Evolutionary conservation across 1,140 invertebrate species (phyloP).

Genomic region (Drosophila grimshawi): DNA sequence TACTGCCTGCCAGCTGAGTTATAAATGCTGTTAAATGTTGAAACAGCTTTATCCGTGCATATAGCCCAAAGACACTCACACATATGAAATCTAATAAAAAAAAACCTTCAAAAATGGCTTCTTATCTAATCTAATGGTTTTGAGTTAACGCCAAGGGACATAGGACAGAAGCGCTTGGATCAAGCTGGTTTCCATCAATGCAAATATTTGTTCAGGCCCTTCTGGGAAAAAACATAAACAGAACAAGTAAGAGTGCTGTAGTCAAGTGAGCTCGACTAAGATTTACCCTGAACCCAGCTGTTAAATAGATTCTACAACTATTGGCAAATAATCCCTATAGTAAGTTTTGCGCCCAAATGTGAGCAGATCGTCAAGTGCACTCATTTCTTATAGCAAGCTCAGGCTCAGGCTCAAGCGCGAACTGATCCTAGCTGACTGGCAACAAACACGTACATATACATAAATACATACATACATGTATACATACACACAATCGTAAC

Average conservation of each 20-base stretch:
- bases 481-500: too few relatives aligned
- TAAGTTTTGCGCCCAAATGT: too few relatives aligned
- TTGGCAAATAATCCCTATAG: too few relatives aligned
- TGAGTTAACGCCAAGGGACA: conserved; percentile 16
- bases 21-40: conserved; percentile 31
- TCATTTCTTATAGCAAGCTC: too few relatives aligned
- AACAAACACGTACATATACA: too few relatives aligned
- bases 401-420: too few relatives aligned
- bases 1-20: conserved; percentile 7
- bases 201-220: not conserved
- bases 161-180: conserved; percentile 10
- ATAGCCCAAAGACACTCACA: not conserved
- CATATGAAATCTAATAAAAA: conserved; percentile 28
- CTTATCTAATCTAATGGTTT: conserved; percentile 29
- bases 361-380: too few relatives aligned
- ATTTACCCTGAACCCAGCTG: not conserved
- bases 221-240: conserved; percentile 1
- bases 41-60: not conserved
- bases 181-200: conserved; percentile 21
- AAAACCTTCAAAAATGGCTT: conserved; percentile 37
- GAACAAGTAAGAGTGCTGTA: not conserved
- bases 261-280: not conserved
- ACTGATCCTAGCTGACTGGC: too few relatives aligned
- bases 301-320: too few relatives aligned
- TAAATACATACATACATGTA: too few relatives aligned